A percentile compares a stretch with the other conserved stretches of the same genome.
These are phyloP conservation scores for Conus canariensis DNA, from an alignment of 2,888 invertebrate species.

Conservation along the genomic window DNA sequence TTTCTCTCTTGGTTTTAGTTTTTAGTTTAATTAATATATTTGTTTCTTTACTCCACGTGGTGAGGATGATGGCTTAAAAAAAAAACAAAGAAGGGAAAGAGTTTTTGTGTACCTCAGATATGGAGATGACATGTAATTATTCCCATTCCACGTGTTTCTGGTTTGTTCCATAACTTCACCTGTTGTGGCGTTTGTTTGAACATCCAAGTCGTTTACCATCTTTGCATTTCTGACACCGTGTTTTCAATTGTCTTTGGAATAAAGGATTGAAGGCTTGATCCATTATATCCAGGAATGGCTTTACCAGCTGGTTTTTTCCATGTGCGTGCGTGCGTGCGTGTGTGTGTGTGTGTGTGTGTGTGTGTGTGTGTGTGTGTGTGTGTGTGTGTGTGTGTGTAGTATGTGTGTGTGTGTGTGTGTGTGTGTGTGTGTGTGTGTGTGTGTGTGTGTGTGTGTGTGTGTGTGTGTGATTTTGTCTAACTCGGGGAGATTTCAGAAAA, in stretches of 20 bases:
- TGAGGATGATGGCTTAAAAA: background rate
- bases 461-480: background rate
- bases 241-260: conserved; percentile 42
- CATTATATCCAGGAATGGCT: background rate
- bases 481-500: too few species aligned
- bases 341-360: background rate
- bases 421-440: background rate
- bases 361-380: background rate
- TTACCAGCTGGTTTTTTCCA: background rate
- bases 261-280: conserved; percentile 43
- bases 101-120: conserved; percentile 32
- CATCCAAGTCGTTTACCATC: conserved; percentile 37
- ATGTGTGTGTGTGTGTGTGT: background rate
- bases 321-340: background rate
- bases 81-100: background rate
- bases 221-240: conserved; percentile 38
- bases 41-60: background rate
- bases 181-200: background rate
- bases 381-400: background rate
- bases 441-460: background rate
- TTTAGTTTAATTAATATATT: too few species aligned
- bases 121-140: conserved; percentile 10
- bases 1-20: too few species aligned
- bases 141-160: conserved; percentile 40
- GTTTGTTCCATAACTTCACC: conserved; percentile 31